Base-by-base conservation (phyloP, 1,140 invertebrate species). In the Calycopis cecrops region DNA sequence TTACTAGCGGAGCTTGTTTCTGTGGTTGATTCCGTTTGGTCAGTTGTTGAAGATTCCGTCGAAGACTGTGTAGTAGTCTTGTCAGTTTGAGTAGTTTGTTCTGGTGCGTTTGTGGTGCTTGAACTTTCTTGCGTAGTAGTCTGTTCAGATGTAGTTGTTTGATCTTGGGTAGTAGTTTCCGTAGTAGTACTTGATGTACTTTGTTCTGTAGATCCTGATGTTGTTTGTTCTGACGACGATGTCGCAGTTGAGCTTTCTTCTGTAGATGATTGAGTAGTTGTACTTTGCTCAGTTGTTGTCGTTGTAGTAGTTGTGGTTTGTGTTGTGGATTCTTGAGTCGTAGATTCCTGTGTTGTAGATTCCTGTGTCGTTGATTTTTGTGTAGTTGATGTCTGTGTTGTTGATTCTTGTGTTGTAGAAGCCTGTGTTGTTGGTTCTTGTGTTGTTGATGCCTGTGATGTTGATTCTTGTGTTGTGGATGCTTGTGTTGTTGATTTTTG, bases 381-480 rank as follows among this genome's bases (percentile, higher is more conserved):
- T 44, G 70, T 61, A 38, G 71, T 67, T 0, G 44, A 47, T 42
- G 59, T 35, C 33, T 68, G 62, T 34, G 61, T 63, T 48, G 64
- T 67, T 42, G 70, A 58, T 55, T 61, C 48, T 16, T 62, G 48
- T 28, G 49, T 62, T 1, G 69, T 69, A n/a, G 63, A 59, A 51
- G 52, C 34, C 38, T 67, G 56, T 34, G 60, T 69, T 9, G 63
- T 62, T 12, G 69, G 63, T 52, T 55, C 28, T 53, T 64, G 38
- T 17, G 73, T 71, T 17, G 76, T 76, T 10, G 67, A 63, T 60
- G 71, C 33, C 60, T 73, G 65, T 33, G 61, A 67, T 44, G 63
- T 69, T 59, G 59, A n/a, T 35, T 59, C 8, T 55, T 58, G 47
- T 35, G 55, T 60, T 10, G 65, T 61, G 33, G 60, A 65, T 55